Evolutionary conservation across 2,113 vertebrate species (phyloP).

Genomic region (Tauraco erythrolophus): DNA sequence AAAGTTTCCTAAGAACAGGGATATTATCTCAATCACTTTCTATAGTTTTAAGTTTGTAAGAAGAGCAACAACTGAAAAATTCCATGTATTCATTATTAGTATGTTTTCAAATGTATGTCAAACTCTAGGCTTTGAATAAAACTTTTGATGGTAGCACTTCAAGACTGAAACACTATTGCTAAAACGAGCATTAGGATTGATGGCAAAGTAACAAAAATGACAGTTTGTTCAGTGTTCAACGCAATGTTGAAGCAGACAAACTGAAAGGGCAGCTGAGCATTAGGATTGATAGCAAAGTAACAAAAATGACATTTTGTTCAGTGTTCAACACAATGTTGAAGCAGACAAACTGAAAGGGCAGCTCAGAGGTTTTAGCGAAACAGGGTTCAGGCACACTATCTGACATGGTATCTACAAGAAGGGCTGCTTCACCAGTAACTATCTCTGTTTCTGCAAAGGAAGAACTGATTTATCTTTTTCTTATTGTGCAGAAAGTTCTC

Average conservation of each 20-base stretch:
- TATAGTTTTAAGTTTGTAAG: neutral
- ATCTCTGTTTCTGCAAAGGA: neutral
- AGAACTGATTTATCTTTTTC: neutral
- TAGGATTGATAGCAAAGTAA: neutral
- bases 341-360: neutral
- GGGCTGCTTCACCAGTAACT: neutral
- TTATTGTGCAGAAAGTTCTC: neutral
- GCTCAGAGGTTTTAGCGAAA: neutral
- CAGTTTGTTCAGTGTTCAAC: no score
- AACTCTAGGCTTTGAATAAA: neutral
- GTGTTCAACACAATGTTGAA: neutral
- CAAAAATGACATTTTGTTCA: neutral
- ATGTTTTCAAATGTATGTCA: neutral
- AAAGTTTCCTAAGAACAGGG: neutral
- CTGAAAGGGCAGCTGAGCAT: no score
- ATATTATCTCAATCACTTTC: neutral
- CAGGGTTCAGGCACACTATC: neutral
- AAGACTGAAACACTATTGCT: neutral
- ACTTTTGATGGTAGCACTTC: neutral
- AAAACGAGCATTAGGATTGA: neutral
- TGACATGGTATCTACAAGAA: neutral
- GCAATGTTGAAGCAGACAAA: no score
- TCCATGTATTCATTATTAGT: neutral
- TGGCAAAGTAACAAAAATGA: no score
- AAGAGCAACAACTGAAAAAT: neutral